Evolutionary conservation across 2,113 vertebrate species (phyloP).

Genomic region (Lipotes vexillifer): DNA sequence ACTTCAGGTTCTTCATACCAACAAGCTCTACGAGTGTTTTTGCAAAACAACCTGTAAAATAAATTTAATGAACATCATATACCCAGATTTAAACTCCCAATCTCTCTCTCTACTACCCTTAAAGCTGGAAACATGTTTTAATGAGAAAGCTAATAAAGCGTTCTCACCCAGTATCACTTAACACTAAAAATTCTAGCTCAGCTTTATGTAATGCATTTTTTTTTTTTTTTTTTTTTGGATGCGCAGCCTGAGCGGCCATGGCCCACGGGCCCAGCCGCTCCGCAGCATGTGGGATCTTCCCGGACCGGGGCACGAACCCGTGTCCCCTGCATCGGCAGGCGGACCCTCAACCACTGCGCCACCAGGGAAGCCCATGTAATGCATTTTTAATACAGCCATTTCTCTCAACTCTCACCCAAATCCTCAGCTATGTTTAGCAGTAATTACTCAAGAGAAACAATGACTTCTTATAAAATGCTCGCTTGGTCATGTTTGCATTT

Average conservation of each 20-base stretch:
- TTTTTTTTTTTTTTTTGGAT: too few species aligned
- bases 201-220: not conserved
- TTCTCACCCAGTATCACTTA: not conserved
- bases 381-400: not conserved
- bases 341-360: too few species aligned
- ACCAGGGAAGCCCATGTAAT: too few species aligned
- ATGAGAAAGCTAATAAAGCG: not conserved
- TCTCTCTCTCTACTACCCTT: not conserved
- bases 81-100: not conserved
- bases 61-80: not conserved
- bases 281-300: too few species aligned
- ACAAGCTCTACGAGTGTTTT: slow-evolving; percentile 89
- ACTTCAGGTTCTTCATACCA: slow-evolving; percentile 86
- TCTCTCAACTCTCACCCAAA: slow-evolving; percentile 29
- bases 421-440: not conserved
- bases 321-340: too few species aligned
- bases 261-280: too few species aligned
- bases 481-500: not conserved
- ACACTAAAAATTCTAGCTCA: not conserved
- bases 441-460: slow-evolving; percentile 30
- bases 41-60: slow-evolving; percentile 87
- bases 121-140: not conserved
- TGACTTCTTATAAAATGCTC: not conserved
- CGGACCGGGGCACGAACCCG: too few species aligned
- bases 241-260: too few species aligned